Evolutionary conservation across 2,888 invertebrate genomes (phyloP).

Genomic region (Polylopha cassiicola): DNA sequence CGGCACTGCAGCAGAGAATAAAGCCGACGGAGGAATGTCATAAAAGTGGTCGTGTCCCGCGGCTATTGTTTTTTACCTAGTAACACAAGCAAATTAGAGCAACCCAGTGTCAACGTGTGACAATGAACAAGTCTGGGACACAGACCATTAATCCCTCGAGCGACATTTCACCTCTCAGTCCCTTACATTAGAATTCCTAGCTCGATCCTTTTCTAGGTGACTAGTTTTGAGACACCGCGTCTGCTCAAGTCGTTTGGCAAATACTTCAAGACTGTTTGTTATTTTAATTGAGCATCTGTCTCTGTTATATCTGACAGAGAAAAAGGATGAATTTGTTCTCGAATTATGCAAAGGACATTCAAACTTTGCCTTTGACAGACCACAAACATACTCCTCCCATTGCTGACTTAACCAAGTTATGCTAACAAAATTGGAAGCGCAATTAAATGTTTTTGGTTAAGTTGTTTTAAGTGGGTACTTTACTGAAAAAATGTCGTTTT

Average conservation of each 20-base stretch:
- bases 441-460: constrained; percentile 8
- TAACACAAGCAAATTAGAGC: constrained; percentile 15
- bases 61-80: constrained; percentile 9
- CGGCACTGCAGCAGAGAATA: neutral
- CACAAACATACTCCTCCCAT: constrained; percentile 36
- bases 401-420: constrained; percentile 6
- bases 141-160: constrained; percentile 8
- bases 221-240: too few species aligned
- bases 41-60: neutral
- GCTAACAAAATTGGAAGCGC: constrained; percentile 13
- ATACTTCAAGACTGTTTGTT: constrained; percentile 10
- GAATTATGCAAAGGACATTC: constrained; percentile 33
- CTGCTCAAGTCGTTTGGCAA: constrained; percentile 2
- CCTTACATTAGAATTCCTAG: neutral
- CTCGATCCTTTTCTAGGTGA: constrained; percentile 9
- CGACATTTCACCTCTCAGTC: constrained; percentile 3
- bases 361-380: constrained; percentile 46
- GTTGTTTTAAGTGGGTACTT: neutral
- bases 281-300: constrained; percentile 17
- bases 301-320: too few species aligned
- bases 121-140: constrained; percentile 15
- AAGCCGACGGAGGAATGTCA: neutral
- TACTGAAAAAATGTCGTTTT: neutral
- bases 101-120: constrained; percentile 9
- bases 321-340: too few species aligned